Evolutionary conservation across 2,888 invertebrate genomes (phyloP).

Genomic region (Tryphoninae sp.): DNA sequence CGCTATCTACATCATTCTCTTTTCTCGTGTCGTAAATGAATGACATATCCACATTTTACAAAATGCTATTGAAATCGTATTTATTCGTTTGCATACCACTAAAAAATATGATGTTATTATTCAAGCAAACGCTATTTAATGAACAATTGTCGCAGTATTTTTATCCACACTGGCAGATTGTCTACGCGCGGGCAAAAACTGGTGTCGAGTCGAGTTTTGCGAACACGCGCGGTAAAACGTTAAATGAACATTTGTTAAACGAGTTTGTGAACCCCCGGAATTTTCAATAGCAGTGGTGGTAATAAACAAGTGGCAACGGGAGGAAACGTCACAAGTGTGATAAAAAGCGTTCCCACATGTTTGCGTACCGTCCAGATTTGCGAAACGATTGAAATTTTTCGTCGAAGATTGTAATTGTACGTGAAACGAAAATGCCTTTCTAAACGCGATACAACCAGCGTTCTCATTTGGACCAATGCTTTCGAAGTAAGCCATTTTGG

Average conservation of each 20-base stretch:
- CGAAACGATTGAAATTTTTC: neutral
- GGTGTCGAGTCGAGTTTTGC: neutral
- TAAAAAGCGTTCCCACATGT: neutral
- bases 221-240: neutral
- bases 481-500: conserved; percentile 48
- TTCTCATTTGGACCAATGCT: neutral
- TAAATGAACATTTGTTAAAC: neutral
- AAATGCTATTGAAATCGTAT: no score
- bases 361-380: neutral
- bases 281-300: neutral
- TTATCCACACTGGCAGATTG: no score
- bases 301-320: neutral
- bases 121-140: no score
- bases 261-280: neutral
- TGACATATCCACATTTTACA: no score
- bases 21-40: no score
- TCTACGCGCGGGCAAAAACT: no score
- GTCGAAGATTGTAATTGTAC: neutral
- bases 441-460: neutral
- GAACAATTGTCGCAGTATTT: no score
- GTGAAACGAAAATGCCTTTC: neutral
- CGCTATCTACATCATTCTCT: no score
- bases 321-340: neutral
- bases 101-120: no score
- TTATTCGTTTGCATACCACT: no score